Conservation (phyloP, 1,140 invertebrate genomes). For the Octopus bimaculoides region DNA sequence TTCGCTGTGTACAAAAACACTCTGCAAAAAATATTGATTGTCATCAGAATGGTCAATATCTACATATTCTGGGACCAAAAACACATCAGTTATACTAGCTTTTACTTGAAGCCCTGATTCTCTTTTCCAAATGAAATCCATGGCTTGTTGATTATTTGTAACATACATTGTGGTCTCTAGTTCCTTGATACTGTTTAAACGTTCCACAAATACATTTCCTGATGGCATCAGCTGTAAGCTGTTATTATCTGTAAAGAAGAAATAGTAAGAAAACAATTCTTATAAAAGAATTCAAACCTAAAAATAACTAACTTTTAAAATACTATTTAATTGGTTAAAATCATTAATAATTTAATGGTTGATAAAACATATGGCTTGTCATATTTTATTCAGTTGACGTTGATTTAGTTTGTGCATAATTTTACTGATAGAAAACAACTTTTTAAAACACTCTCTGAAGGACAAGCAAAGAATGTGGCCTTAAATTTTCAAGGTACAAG, state of each 20-base stretch:
- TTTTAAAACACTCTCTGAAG: no score
- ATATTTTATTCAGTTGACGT: no score
- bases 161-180: conserved; percentile 37
- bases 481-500: no score
- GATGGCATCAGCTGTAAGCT: conserved; percentile 28
- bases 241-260: conserved; percentile 27
- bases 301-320: no score
- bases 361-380: no score
- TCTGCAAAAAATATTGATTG: conserved; percentile 28
- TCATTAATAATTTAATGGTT: no score
- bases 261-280: neutral
- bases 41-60: conserved; percentile 42
- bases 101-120: conserved; percentile 43
- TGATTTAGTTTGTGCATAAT: no score
- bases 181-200: conserved; percentile 33
- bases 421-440: no score
- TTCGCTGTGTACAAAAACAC: conserved; percentile 20
- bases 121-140: conserved; percentile 42
- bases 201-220: conserved; percentile 42
- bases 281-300: neutral
- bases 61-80: conserved; percentile 40
- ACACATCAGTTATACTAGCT: conserved; percentile 38
- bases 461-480: no score
- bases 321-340: no score
- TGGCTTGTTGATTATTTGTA: conserved; percentile 43